Evolutionary conservation across 2,113 vertebrate species (phyloP).

Genomic region (Rostratula benghalensis): DNA sequence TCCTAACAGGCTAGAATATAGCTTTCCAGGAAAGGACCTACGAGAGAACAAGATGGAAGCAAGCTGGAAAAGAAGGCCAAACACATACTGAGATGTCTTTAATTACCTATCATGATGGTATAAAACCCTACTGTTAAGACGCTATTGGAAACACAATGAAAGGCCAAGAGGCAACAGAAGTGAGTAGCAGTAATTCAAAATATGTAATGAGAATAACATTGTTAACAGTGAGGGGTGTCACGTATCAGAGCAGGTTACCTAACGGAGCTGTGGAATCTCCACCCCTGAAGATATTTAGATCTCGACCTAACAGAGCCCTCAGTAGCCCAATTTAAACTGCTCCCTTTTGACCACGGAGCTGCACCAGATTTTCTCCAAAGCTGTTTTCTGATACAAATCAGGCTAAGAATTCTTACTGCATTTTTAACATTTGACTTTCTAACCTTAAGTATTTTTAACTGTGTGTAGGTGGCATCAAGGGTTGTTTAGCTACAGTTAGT

Average conservation of each 20-base stretch:
- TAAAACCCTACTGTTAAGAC: neutral
- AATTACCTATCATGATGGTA: neutral
- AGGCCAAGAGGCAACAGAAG: neutral
- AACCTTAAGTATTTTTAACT: neutral
- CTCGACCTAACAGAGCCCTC: neutral
- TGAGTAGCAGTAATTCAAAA: neutral
- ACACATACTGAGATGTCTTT: neutral
- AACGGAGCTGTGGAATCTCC: neutral
- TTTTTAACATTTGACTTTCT: neutral
- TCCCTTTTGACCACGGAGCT: neutral
- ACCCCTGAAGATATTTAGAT: neutral
- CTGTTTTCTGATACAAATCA: neutral
- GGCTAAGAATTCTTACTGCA: neutral
- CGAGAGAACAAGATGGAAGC: fast-evolving
- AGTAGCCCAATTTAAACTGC: neutral
- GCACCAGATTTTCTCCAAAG: neutral
- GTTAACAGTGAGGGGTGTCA: neutral
- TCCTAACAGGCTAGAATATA: neutral
- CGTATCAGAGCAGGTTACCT: neutral
- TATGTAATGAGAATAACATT: neutral
- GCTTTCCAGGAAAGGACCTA: neutral
- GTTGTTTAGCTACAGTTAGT: neutral
- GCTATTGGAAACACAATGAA: neutral
- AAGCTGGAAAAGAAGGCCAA: neutral
- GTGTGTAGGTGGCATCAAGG: neutral